Conservation (phyloP, 1,140 invertebrate genomes). For the Formica selysi region DNA sequence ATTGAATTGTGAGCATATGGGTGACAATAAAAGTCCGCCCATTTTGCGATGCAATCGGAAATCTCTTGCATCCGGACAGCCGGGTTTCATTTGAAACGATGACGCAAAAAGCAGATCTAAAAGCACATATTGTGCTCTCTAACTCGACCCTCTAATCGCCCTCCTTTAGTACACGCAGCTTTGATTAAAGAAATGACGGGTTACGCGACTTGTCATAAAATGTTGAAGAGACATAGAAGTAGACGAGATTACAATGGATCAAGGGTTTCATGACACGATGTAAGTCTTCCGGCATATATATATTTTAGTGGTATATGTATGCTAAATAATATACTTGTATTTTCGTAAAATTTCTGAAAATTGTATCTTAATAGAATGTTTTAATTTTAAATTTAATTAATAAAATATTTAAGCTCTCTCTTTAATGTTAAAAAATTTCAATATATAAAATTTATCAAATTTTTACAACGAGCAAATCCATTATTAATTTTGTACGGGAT, state of each 20-base stretch:
- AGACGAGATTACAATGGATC: background rate
- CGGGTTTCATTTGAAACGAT: slow-evolving; percentile 23
- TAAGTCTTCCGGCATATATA: background rate
- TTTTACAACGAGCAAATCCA: background rate
- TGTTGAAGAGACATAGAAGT: background rate
- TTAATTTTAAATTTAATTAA: background rate
- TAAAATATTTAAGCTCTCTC: background rate
- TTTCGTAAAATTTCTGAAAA: background rate
- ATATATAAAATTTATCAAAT: background rate
- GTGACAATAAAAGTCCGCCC: slow-evolving; percentile 15
- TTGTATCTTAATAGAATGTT: background rate
- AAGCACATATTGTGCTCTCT: slow-evolving; percentile 43
- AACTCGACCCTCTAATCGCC: slow-evolving; percentile 57
- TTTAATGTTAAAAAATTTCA: background rate
- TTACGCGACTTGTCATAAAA: slow-evolving; percentile 49
- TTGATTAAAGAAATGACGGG: slow-evolving; percentile 57
- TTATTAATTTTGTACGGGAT: background rate
- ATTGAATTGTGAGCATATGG: background rate
- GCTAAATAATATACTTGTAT: background rate
- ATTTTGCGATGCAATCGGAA: slow-evolving; percentile 39
- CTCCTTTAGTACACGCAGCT: slow-evolving; percentile 45
- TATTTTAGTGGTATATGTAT: slow-evolving; percentile 14
- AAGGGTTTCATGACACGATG: background rate
- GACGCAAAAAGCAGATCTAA: slow-evolving; percentile 39
- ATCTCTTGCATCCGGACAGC: background rate